phyloP scores from a whole-genome alignment of 30 jellyfish, hydroid and myxozoan species.

The Mastigias papua region DNA sequence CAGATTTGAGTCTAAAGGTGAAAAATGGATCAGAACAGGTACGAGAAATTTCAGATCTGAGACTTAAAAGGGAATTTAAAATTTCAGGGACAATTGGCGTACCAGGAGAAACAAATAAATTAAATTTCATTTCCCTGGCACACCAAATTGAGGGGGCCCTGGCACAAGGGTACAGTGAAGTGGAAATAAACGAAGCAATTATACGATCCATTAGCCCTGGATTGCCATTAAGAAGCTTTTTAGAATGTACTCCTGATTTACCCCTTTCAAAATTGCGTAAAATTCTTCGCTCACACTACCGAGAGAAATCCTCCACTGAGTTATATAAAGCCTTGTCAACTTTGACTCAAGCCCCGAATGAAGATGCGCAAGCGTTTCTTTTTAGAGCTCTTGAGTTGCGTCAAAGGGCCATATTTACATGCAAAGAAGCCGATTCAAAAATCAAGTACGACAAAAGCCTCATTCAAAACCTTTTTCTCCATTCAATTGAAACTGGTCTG shows the following conservation, averaged over 20 bases:
- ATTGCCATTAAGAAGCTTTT: constrained; percentile 24
- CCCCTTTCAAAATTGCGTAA: constrained; percentile 48
- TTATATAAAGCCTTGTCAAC: constrained; percentile 28
- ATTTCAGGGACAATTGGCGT: constrained; percentile 12
- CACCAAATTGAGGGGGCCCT: constrained; percentile 42
- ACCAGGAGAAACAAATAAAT: constrained; percentile 9
- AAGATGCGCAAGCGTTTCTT: constrained; percentile 36
- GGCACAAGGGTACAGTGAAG: constrained; percentile 28
- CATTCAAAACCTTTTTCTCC: constrained; percentile 37
- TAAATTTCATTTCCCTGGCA: constrained; percentile 8
- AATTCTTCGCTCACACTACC: constrained; percentile 31
- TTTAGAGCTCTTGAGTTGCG: constrained; percentile 58
- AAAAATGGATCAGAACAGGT: constrained; percentile 12
- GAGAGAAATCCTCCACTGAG: constrained; percentile 51
- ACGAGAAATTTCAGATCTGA: constrained; percentile 5
- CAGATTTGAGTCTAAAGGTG: constrained; percentile 1
- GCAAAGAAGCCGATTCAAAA: constrained; percentile 38
- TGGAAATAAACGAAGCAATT: constrained; percentile 14
- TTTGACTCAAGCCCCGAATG: constrained; percentile 36
- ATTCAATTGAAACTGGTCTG: constrained; percentile 65
- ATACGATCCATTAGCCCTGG: constrained; percentile 35
- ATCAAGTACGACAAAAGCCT: constrained; percentile 45
- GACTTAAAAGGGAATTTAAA: constrained; percentile 16
- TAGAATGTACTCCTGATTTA: constrained; percentile 28
- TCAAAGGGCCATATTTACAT: constrained; percentile 38